Conservation (phyloP, 2,888 invertebrate species). For the Crocallis elinguaria region DNA sequence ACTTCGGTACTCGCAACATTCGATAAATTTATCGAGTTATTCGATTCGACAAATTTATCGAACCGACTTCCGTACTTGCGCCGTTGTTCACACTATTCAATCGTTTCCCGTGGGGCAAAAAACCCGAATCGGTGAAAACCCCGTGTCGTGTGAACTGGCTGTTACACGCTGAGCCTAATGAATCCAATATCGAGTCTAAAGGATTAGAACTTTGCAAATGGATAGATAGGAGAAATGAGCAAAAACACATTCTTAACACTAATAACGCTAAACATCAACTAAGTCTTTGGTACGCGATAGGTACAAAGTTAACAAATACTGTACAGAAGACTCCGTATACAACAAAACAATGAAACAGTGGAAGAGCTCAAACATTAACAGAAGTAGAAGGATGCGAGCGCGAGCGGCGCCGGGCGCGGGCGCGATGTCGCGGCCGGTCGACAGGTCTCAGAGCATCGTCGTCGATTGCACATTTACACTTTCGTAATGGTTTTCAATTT, state of each 20-base stretch:
- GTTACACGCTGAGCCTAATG: not conserved
- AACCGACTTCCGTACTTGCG: too few relatives aligned
- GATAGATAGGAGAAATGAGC: slow-evolving; percentile 40
- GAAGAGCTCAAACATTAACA: slow-evolving; percentile 31
- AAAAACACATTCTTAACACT: slow-evolving; percentile 40
- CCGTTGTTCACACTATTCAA: not conserved
- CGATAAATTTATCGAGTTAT: too few relatives aligned
- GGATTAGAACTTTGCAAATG: slow-evolving; percentile 32
- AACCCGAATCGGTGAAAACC: not conserved
- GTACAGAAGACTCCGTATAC: slow-evolving; percentile 20
- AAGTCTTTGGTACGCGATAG: slow-evolving; percentile 43
- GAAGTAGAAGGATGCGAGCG: slow-evolving; percentile 17
- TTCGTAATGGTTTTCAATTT: slow-evolving; percentile 74
- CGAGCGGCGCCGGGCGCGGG: slow-evolving; percentile 28
- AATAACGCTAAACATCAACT: slow-evolving; percentile 37
- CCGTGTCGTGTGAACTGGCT: slow-evolving; percentile 5
- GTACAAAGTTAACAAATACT: slow-evolving; percentile 44
- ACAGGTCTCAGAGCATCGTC: slow-evolving; percentile 39
- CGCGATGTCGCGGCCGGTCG: slow-evolving; percentile 37
- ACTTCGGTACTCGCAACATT: too few relatives aligned
- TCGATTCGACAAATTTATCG: too few relatives aligned
- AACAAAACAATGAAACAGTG: slow-evolving; percentile 25
- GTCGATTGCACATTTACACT: slow-evolving; percentile 57
- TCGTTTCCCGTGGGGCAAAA: not conserved
- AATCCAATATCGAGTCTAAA: slow-evolving; percentile 2